Conservation (phyloP, 2,113 vertebrate genomes). For the Microtus richardsoni region DNA sequence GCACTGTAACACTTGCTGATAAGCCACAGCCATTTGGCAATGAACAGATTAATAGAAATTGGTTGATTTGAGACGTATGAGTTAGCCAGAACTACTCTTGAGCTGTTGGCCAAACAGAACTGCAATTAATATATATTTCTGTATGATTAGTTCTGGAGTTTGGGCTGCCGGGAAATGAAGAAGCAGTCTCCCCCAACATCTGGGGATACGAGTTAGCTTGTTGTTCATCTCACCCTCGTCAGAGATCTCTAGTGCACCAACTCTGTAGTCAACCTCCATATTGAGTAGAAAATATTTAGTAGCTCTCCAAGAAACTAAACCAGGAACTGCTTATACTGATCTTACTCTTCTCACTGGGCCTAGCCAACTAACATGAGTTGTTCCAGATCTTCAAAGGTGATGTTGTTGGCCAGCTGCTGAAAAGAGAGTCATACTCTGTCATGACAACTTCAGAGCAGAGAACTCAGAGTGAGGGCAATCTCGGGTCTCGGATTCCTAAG, state of each 20-base stretch:
- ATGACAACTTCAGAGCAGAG: constrained; percentile 82
- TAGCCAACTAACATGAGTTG: constrained; percentile 96
- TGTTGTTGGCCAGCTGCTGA: constrained; percentile 94
- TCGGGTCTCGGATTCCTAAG: background rate
- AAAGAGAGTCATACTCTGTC: constrained; percentile 94
- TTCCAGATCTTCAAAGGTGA: constrained; percentile 95
- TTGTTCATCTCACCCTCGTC: constrained; percentile 97
- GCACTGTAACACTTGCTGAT: no score
- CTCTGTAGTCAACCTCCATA: constrained; percentile 95
- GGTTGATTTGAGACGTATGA: no score
- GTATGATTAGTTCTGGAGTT: no score
- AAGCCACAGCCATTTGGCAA: no score
- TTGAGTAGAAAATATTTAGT: constrained; percentile 94
- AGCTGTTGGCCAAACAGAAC: no score
- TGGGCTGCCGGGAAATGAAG: no score
- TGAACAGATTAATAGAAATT: no score
- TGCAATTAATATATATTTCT: no score
- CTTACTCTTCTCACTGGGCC: constrained; percentile 93
- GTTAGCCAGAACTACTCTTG: no score
- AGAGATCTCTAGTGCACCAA: constrained; percentile 95
- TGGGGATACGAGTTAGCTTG: constrained; percentile 93
- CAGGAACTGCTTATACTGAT: constrained; percentile 94
- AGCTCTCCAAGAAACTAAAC: constrained; percentile 95
- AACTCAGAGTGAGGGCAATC: background rate
- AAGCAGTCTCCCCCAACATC: no score